Evolutionary conservation across 2,797 vertebrate species (phyloP).

Genomic region (Ciconia nigra): DNA sequence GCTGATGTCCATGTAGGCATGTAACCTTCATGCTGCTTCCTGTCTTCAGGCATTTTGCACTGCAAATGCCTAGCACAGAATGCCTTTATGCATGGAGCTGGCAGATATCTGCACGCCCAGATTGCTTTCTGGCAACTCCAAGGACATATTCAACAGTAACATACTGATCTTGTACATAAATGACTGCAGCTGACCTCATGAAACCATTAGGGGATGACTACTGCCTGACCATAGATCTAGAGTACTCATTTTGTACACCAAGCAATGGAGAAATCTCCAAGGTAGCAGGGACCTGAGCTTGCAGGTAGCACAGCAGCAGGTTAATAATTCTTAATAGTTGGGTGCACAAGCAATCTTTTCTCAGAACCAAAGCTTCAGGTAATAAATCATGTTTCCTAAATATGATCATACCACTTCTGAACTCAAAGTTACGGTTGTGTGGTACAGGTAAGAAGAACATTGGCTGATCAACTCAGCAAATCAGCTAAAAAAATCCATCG

Average conservation of each 20-base stretch:
- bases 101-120: neutral
- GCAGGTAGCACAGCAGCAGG: neutral
- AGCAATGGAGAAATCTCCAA: neutral
- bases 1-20: neutral
- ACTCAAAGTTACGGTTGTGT: neutral
- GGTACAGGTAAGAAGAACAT: neutral
- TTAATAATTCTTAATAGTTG: neutral
- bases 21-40: neutral
- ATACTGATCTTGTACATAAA: neutral
- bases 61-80: neutral
- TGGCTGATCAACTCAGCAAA: neutral
- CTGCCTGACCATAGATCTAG: neutral
- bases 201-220: neutral
- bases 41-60: neutral
- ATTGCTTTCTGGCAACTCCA: neutral
- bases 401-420: neutral
- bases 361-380: neutral
- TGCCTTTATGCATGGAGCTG: neutral
- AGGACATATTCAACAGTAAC: neutral
- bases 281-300: neutral
- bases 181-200: neutral
- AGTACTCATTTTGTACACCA: neutral
- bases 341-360: neutral
- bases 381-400: neutral
- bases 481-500: neutral